These are phyloP conservation scores for Addax nasomaculatus DNA, from an alignment of 2,113 vertebrate species.

Conservation along the genomic window DNA sequence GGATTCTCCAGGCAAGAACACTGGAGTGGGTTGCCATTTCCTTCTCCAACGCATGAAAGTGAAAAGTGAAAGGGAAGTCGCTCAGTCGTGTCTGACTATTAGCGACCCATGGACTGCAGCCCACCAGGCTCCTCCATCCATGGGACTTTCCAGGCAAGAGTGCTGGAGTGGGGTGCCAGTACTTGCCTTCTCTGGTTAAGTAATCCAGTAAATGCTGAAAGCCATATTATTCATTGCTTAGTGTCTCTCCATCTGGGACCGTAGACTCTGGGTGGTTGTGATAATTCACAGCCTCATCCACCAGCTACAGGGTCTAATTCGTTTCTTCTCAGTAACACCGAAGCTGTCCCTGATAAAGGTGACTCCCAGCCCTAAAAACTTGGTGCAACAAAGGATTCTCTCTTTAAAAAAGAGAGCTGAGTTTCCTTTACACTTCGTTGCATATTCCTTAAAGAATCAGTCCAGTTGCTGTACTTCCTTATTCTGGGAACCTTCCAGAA, in stretches of 20 bases:
- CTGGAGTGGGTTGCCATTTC: too few relatives aligned
- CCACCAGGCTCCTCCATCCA: too few relatives aligned
- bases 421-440: conserved; percentile 74
- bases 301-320: conserved; percentile 76
- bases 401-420: conserved; percentile 75
- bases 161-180: too few relatives aligned
- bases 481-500: conserved; percentile 76
- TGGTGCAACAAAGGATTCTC: conserved; percentile 56
- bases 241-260: not conserved
- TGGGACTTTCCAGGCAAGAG: too few relatives aligned
- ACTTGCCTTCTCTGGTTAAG: not conserved
- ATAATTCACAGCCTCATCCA: conserved; percentile 21
- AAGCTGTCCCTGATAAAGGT: conserved; percentile 73
- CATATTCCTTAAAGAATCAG: conserved; percentile 49
- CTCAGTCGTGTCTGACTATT: rapidly evolving
- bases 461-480: conserved; percentile 62
- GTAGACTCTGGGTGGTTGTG: not conserved
- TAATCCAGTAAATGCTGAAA: not conserved
- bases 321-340: conserved; percentile 60
- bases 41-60: too few relatives aligned
- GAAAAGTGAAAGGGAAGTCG: too few relatives aligned
- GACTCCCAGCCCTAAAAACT: conserved; percentile 72
- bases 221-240: not conserved
- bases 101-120: too few relatives aligned
- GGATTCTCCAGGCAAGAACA: too few relatives aligned